Percentiles rank a stretch among this genome's conserved stretches.
phyloP scores from a whole-genome alignment of 1,140 invertebrate species.

The Achatina immaculata region DNA sequence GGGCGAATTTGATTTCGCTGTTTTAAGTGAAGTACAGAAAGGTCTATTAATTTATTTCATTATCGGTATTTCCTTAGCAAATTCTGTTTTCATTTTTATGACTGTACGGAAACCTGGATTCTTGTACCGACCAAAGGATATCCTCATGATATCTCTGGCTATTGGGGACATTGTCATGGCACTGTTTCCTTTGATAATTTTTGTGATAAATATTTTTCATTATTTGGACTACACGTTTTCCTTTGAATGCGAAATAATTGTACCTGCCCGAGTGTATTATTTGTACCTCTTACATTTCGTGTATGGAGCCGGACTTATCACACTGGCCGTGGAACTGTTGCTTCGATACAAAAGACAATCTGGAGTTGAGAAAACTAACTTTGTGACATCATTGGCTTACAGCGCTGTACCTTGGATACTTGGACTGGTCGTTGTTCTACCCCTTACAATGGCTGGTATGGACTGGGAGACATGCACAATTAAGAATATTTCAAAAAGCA shows the following conservation, averaged over 20 bases:
- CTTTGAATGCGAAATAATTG: not conserved
- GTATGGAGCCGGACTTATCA: not conserved
- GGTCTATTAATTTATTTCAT: not conserved
- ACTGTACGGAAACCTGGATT: not conserved
- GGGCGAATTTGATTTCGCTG: too few relatives aligned
- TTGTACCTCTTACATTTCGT: not conserved
- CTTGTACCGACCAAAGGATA: not conserved
- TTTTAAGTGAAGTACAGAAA: too few relatives aligned
- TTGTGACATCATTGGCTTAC: not conserved
- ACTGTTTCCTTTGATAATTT: not conserved
- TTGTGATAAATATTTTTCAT: too few relatives aligned
- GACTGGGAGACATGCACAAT: too few relatives aligned
- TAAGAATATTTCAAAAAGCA: too few relatives aligned
- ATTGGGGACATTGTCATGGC: conserved; percentile 10
- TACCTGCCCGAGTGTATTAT: not conserved
- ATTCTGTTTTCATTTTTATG: not conserved
- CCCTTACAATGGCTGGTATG: not conserved
- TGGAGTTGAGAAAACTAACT: not conserved
- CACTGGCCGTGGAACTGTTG: not conserved
- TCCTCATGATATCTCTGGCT: not conserved
- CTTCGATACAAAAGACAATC: not conserved
- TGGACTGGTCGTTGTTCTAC: not conserved
- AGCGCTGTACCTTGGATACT: not conserved
- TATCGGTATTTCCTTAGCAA: not conserved
- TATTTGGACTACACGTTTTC: too few relatives aligned